Conservation (phyloP, 2,797 vertebrate species). For the Capromys pilorides region DNA sequence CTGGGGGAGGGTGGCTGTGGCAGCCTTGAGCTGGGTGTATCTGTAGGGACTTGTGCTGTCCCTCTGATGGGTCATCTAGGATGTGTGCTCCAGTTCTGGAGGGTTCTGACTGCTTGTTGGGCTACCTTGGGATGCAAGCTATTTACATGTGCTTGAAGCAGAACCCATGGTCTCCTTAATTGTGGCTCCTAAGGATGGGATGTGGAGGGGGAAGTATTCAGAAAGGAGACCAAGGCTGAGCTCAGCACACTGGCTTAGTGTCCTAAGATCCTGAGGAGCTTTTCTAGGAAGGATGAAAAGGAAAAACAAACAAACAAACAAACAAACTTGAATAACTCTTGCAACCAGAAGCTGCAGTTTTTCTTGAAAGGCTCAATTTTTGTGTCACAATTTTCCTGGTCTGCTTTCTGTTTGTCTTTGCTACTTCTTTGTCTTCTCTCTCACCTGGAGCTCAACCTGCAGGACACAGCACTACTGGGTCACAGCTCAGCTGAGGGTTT, state of each 20-base stretch:
- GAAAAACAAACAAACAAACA: not conserved
- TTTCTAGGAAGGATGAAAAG: not conserved
- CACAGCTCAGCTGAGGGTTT: constrained; percentile 37
- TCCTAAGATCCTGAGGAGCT: not conserved
- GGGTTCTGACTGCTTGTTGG: not conserved
- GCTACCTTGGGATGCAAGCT: not conserved
- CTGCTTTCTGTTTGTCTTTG: not conserved
- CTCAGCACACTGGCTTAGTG: not conserved
- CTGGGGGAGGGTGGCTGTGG: not conserved
- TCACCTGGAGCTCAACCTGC: not conserved
- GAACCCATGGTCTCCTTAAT: not conserved
- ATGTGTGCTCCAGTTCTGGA: not conserved
- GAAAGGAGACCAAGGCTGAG: not conserved
- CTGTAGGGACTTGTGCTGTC: not conserved
- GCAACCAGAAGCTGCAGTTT: not conserved
- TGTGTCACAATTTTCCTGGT: not conserved
- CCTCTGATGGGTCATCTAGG: not conserved
- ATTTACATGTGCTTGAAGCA: not conserved
- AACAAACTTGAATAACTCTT: not conserved
- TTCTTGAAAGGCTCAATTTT: not conserved
- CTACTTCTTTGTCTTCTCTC: not conserved
- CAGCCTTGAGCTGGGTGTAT: not conserved
- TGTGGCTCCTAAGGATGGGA: not conserved
- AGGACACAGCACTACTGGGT: not conserved
- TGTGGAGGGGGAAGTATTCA: not conserved